Conservation (phyloP, 2,888 invertebrate genomes). For the Globia sparganii region DNA sequence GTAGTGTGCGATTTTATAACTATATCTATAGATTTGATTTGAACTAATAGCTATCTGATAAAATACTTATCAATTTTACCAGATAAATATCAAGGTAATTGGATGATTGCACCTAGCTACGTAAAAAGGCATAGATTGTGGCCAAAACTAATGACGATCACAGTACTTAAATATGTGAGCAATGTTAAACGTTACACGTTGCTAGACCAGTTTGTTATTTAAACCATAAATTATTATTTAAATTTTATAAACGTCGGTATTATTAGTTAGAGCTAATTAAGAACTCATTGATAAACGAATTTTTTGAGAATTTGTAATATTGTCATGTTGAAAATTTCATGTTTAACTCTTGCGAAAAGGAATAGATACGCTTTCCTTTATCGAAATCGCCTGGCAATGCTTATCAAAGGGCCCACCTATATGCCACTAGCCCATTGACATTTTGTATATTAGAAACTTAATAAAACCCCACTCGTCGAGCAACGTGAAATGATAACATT, state of each 20-base stretch:
- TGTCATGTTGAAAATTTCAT: background rate
- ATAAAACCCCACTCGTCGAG: slow-evolving; percentile 27
- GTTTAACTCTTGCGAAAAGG: slow-evolving; percentile 1
- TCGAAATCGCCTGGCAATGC: background rate
- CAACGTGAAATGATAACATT: slow-evolving; percentile 44
- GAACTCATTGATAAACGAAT: slow-evolving; percentile 8
- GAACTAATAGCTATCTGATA: slow-evolving; percentile 37
- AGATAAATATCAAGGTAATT: slow-evolving; percentile 51
- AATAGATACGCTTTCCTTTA: background rate
- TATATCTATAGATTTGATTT: slow-evolving; percentile 35
- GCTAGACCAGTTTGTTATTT: slow-evolving; percentile 22
- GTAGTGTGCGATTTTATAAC: slow-evolving; percentile 11
- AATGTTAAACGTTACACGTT: slow-evolving; percentile 3
- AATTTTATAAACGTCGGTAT: background rate
- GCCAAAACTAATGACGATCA: slow-evolving; percentile 15
- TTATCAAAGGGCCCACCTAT: background rate
- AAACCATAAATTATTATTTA: background rate
- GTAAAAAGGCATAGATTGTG: slow-evolving; percentile 19
- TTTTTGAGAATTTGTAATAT: background rate
- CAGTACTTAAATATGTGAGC: slow-evolving; percentile 4
- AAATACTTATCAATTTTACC: slow-evolving; percentile 46
- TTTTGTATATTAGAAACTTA: background rate
- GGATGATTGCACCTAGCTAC: slow-evolving; percentile 36
- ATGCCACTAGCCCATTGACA: background rate
- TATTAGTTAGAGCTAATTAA: slow-evolving; percentile 8